Evolutionary conservation across 2,888 invertebrate species (phyloP).

Genomic region (Orchesellides sinensis): DNA sequence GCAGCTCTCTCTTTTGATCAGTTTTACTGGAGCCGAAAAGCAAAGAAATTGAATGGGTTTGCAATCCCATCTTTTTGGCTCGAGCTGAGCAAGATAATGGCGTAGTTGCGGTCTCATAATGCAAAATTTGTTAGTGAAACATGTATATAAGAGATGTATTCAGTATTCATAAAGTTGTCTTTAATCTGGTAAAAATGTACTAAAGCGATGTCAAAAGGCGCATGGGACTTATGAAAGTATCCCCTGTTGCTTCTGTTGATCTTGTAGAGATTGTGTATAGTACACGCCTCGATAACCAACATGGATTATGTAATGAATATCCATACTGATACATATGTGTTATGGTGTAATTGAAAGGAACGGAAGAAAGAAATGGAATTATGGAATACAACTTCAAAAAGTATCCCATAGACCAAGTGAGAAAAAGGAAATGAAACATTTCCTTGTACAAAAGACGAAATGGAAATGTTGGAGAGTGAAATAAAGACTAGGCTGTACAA

Average conservation of each 20-base stretch:
- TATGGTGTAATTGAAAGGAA: constrained; percentile 54
- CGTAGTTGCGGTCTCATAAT: constrained; percentile 20
- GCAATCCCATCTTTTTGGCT: constrained; percentile 35
- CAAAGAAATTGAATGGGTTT: neutral
- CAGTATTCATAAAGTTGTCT: too few species aligned
- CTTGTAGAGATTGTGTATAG: constrained; percentile 59
- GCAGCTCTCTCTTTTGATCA: neutral
- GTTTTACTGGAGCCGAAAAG: neutral
- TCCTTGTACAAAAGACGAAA: constrained; percentile 36
- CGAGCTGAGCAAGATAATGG: constrained; percentile 49
- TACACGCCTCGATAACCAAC: constrained; percentile 39
- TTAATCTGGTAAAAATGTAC: too few species aligned
- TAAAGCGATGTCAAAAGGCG: too few species aligned
- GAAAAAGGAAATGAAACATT: constrained; percentile 62
- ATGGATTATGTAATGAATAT: constrained; percentile 59
- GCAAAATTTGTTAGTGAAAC: too few species aligned
- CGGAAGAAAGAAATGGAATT: neutral
- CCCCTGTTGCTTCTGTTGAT: constrained; percentile 53
- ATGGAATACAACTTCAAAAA: neutral
- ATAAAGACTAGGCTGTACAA: neutral
- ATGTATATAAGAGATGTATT: too few species aligned
- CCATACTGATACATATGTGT: constrained; percentile 26
- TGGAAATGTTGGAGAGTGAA: constrained; percentile 20
- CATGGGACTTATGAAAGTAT: neutral
- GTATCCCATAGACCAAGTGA: neutral